Percentiles rank a stretch among this genome's conserved stretches.
phyloP scores from a whole-genome alignment of 2,888 invertebrate genomes.

The Drosophila borealis region DNA sequence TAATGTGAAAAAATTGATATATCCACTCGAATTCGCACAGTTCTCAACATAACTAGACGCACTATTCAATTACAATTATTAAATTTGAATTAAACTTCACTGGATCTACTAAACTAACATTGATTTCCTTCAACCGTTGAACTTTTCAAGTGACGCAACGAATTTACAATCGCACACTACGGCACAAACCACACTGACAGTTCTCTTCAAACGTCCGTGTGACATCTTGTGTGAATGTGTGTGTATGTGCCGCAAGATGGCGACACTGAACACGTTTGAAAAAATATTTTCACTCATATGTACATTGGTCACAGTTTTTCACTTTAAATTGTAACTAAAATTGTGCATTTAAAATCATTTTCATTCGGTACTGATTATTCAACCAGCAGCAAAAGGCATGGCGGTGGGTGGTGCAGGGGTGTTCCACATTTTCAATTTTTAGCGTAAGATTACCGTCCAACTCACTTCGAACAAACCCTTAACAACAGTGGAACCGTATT shows the following conservation, averaged over 20 bases:
- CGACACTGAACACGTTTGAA: constrained; percentile 64
- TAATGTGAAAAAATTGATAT: constrained; percentile 48
- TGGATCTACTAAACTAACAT: constrained; percentile 24
- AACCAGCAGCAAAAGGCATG: constrained; percentile 58
- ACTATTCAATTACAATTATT: constrained; percentile 1
- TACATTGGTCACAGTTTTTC: constrained; percentile 49
- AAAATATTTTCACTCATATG: constrained; percentile 51
- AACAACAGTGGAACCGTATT: constrained; percentile 84
- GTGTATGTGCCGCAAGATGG: constrained; percentile 73
- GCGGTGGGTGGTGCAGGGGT: constrained; percentile 25
- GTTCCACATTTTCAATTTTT: constrained; percentile 49
- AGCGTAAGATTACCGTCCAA: constrained; percentile 57
- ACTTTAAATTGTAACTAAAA: constrained; percentile 27
- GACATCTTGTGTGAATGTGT: constrained; percentile 46
- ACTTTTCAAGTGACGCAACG: constrained; percentile 73
- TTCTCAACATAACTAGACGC: constrained; percentile 16
- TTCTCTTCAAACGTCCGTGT: constrained; percentile 51
- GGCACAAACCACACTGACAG: constrained; percentile 45
- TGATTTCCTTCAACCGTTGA: constrained; percentile 31
- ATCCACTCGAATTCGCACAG: constrained; percentile 19
- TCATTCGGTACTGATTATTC: constrained; percentile 68
- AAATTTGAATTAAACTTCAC: constrained; percentile 30
- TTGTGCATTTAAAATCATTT: constrained; percentile 34
- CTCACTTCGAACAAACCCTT: constrained; percentile 85
- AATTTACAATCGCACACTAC: constrained; percentile 55